Evolutionary conservation across 2,888 invertebrate species (phyloP), one percentile per base, ranked within the genome.

Genomic region (Metopia argyrocephala): DNA sequence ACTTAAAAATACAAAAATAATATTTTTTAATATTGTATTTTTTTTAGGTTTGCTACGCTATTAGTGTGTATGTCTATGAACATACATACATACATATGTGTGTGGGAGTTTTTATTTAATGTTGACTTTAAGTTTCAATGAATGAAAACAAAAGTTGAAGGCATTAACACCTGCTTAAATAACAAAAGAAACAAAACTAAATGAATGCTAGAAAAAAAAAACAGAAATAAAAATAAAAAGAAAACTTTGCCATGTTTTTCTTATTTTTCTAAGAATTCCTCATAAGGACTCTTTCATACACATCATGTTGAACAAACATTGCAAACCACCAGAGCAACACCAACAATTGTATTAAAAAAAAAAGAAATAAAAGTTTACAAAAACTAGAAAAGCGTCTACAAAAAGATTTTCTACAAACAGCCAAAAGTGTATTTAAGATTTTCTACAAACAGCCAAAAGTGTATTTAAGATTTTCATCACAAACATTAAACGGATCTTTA

Each of bases 161-260:
- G 61, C 62, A 78, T 78, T 73, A 78, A 68, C 68, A 78, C 78
- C 73, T 78, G 78, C 66, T 56, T 56, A 9, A 20, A 45, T 15
- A 66, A 31, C 31, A 59, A 45, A 61, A 61, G 38, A 23, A 38
- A 27, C 25, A 9, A 5, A 56, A 59, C 21, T 20, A 20, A 38
- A 38, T 12, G 12, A 48, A 18, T 15, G 5, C 12, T 1, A 46
- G 3, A 9, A 59, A 20, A 57, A 23, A 5, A 45, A 15, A 57
- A 69, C 18, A 54, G 23, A 23, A 54, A 31, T n/a, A 23, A 28
- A 52, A 5, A 27, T 20, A 12, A 65, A 54, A 56, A 38, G 18
- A 18, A 68, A 45, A 56, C 23, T 27, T 38, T 38, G 5, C 9
- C 31, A 31, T 18, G 28, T 1, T 28, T 52, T 57, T 27, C 27